A percentile compares a stretch with the other conserved stretches of the same genome.
Conservation (phyloP, 2,113 vertebrate genomes). For the Mellivora capensis region DNA sequence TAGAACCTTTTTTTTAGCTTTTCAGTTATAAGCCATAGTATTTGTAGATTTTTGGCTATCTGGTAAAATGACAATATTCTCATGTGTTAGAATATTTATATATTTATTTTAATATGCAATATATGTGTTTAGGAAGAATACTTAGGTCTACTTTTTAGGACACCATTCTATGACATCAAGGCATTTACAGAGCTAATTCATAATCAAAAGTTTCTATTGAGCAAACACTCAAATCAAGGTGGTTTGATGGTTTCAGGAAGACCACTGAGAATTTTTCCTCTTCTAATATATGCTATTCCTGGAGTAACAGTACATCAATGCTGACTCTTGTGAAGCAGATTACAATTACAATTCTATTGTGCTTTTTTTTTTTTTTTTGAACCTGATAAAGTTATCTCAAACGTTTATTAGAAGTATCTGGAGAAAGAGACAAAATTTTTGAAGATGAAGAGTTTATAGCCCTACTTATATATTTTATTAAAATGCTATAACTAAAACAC, state of each 20-base stretch:
- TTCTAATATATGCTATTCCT: neutral
- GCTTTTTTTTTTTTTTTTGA: neutral
- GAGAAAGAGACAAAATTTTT: constrained; percentile 6
- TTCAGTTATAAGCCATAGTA: neutral
- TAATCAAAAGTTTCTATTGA: neutral
- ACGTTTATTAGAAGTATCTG: neutral
- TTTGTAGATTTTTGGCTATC: neutral
- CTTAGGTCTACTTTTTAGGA: neutral
- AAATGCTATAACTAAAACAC: neutral
- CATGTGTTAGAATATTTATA: neutral
- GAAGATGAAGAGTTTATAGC: neutral
- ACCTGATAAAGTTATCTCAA: neutral
- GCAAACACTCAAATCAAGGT: neutral
- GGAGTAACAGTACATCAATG: neutral
- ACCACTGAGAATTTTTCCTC: neutral
- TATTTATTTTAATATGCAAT: constrained; percentile 3
- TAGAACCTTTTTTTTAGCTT: neutral
- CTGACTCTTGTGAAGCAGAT: neutral
- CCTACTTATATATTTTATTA: neutral
- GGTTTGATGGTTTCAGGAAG: neutral
- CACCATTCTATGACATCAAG: neutral
- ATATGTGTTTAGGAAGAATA: neutral
- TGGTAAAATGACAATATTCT: neutral
- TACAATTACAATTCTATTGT: neutral
- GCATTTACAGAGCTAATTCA: neutral